A percentile compares a stretch with the other conserved stretches of the same genome.
Evolutionary conservation across 2,113 vertebrate genomes (phyloP).

Genomic region (Enhydra lutris): DNA sequence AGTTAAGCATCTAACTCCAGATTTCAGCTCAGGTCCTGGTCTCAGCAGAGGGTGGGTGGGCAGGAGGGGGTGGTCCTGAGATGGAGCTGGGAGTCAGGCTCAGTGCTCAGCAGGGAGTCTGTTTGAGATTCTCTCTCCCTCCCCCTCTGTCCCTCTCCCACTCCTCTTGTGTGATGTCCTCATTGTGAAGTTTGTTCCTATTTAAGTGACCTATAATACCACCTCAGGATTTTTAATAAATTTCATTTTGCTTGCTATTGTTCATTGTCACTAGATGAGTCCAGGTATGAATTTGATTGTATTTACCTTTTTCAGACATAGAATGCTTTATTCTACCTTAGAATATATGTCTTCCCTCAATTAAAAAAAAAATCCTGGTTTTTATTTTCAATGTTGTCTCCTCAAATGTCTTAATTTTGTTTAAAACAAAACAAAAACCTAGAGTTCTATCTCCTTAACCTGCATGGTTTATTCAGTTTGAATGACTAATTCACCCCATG

Average conservation of each 20-base stretch:
- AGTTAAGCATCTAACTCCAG: too few relatives aligned
- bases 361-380: background rate
- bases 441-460: background rate
- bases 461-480: background rate
- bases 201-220: background rate
- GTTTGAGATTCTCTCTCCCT: too few relatives aligned
- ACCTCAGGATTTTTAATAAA: background rate
- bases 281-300: background rate
- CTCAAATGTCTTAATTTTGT: background rate
- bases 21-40: too few relatives aligned
- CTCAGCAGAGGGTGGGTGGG: too few relatives aligned
- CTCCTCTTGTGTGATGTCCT: too few relatives aligned
- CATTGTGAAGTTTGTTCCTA: background rate
- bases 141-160: accelerated
- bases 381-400: background rate
- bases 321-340: background rate
- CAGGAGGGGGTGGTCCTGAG: too few relatives aligned
- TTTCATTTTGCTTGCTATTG: background rate
- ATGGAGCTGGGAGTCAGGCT: too few relatives aligned
- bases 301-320: background rate
- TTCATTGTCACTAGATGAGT: too few relatives aligned
- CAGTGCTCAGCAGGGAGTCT: too few relatives aligned
- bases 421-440: background rate
- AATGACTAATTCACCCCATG: accelerated
- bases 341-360: background rate